Percentiles rank a stretch among this genome's conserved stretches.
Conservation (phyloP, 2,888 invertebrate species). For the Orchesella flavescens region DNA sequence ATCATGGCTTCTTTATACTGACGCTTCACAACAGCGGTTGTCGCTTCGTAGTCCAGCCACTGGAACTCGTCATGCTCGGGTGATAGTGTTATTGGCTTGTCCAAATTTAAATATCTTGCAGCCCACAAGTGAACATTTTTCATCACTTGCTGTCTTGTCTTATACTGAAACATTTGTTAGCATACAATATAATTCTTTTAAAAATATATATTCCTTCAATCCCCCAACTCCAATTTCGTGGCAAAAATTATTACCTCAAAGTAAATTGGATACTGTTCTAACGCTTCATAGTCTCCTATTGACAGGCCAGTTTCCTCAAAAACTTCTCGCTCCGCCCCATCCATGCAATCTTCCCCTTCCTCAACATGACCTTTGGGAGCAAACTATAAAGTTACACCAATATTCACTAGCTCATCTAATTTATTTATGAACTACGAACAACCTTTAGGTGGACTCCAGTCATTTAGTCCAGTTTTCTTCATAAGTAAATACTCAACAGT, state of each 20-base stretch:
- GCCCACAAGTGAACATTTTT: slow-evolving; percentile 51
- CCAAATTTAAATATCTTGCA: slow-evolving; percentile 36
- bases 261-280: slow-evolving; percentile 46
- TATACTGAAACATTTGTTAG: slow-evolving; percentile 29
- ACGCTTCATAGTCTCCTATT: slow-evolving; percentile 35
- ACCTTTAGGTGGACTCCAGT: slow-evolving; percentile 61
- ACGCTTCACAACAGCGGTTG: slow-evolving; percentile 26
- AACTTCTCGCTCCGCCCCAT: slow-evolving; percentile 32
- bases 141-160: slow-evolving; percentile 23
- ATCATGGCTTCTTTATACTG: slow-evolving; percentile 52
- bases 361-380: slow-evolving; percentile 38
- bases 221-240: too few species aligned
- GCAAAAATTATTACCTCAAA: slow-evolving; percentile 56
- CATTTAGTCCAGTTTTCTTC: slow-evolving; percentile 36
- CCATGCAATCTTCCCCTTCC: slow-evolving; percentile 19
- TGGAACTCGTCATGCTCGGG: slow-evolving; percentile 46
- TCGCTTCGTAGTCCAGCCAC: slow-evolving; percentile 45
- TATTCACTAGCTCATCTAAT: neutral
- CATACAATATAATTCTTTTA: neutral
- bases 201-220: neutral
- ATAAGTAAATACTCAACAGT: slow-evolving; percentile 40
- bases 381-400: neutral
- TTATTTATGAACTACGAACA: neutral
- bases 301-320: slow-evolving; percentile 35
- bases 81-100: slow-evolving; percentile 32